These are phyloP conservation scores for Vesta saturnalis DNA, from an alignment of 2,888 invertebrate genomes.

Conservation along the genomic window DNA sequence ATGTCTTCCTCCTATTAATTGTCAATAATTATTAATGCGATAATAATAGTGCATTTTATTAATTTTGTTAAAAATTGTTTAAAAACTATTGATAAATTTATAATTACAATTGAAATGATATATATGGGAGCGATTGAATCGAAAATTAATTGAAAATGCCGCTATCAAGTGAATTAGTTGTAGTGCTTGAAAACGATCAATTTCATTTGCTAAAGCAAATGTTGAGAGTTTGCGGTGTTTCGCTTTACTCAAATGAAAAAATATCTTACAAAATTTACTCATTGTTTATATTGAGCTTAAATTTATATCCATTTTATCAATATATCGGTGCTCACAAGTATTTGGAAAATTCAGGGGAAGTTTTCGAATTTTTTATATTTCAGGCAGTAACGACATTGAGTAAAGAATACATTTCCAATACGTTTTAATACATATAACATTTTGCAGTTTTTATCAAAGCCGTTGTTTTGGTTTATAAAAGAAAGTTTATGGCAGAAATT, in stretches of 20 bases:
- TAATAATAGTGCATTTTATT: no score
- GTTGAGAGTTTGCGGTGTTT: constrained; percentile 32
- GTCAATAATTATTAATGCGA: neutral
- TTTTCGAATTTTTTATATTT: constrained; percentile 31
- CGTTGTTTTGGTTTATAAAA: constrained; percentile 31
- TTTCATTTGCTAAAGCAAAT: constrained; percentile 26
- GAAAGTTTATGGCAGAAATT: constrained; percentile 22
- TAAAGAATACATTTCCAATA: constrained; percentile 16
- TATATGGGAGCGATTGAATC: neutral
- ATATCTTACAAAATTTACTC: constrained; percentile 29
- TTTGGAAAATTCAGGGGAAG: constrained; percentile 26
- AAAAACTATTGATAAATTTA: neutral
- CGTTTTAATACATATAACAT: neutral
- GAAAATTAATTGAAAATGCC: neutral
- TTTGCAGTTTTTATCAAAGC: constrained; percentile 36
- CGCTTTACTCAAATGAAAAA: constrained; percentile 21
- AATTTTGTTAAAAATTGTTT: neutral
- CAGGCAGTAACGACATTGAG: constrained; percentile 27
- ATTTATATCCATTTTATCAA: constrained; percentile 32
- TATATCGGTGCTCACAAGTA: constrained; percentile 28
- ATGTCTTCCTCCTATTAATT: neutral
- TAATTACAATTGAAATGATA: neutral
- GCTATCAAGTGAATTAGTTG: neutral
- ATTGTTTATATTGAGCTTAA: constrained; percentile 16
- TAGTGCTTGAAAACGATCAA: neutral